Base-by-base conservation (phyloP, 2,113 vertebrate genomes). In the Hippopotamus amphibius region DNA sequence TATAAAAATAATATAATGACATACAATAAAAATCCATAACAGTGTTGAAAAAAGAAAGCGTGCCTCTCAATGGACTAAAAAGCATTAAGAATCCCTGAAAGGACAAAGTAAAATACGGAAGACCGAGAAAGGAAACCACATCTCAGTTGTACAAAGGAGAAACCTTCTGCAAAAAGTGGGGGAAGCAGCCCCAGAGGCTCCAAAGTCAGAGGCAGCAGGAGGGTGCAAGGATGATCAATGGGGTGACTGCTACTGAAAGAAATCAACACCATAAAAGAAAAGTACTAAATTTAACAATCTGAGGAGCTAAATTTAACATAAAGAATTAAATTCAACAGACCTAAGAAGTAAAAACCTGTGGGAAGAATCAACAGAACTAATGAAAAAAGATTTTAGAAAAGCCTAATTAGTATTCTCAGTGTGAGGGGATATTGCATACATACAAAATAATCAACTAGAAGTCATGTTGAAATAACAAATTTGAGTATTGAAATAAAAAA, bases 401-500 rank as follows among this genome's bases (percentile, higher is more conserved):
- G 12, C 30, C 88, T 66, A 71, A 43, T 65, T 65, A 71, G 19
- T 66, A 88, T 71, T 84, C 41, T 84, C 24, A 83, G 37, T 72
- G 46, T 46, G 37, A 84, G 55, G 9, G 0, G 1, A 41, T 84
- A 46, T 53, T 24, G 15, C n/a, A 30, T 50, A 59, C 57, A 88
- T 30, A 48, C 65, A 88, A 84, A 91, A 55, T 55, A 46, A 93
- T 82, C 61, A 59, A 84, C 33, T 50, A 68, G 81, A 86, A 19
- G 46, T 76, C 50, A 33, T 85, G 12, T 37, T 37, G 43, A 79
- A 77, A 84, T 88, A 16, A 79, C 26, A 83, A 93, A 81, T 37
- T 89, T 96, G 41, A n/a, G 30, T 50, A 88, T 10, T 61, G 26
- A 85, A 89, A 53, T 72, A 28, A 96, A n/a, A 65, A 87, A 68